These are phyloP conservation scores for Orthonychiurus folsomi DNA, from an alignment of 2,888 invertebrate species.

Conservation along the genomic window DNA sequence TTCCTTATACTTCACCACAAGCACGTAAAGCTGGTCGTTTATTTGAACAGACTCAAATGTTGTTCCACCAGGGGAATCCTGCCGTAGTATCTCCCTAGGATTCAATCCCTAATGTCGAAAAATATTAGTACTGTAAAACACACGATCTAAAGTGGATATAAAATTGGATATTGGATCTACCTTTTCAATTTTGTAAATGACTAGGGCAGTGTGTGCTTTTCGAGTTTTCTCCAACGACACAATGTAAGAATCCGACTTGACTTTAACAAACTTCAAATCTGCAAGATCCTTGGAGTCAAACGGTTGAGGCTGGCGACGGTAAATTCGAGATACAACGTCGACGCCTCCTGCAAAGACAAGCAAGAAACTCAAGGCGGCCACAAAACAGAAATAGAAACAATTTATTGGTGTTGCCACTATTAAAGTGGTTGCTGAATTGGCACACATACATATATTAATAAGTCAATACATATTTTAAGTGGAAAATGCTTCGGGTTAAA, in stretches of 20 bases:
- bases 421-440: neutral
- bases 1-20: slow-evolving; percentile 15
- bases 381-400: too few species aligned
- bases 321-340: neutral
- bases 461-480: too few species aligned
- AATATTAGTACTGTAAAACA: too few species aligned
- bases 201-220: neutral
- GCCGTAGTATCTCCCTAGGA: slow-evolving; percentile 11
- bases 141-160: neutral
- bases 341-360: neutral
- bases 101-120: neutral
- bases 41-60: slow-evolving; percentile 26
- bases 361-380: neutral
- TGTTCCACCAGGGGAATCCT: slow-evolving; percentile 19
- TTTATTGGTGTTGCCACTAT: too few species aligned
- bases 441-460: neutral
- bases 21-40: slow-evolving; percentile 16
- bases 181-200: neutral
- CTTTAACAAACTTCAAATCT: neutral
- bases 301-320: slow-evolving; percentile 3
- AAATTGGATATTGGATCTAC: too few species aligned
- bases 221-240: neutral
- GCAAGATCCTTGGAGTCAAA: neutral
- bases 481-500: too few species aligned
- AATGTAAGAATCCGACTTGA: slow-evolving; percentile 3